Evolutionary conservation across 2,888 invertebrate genomes (phyloP).

Genomic region (Drosophila melanosoma): DNA sequence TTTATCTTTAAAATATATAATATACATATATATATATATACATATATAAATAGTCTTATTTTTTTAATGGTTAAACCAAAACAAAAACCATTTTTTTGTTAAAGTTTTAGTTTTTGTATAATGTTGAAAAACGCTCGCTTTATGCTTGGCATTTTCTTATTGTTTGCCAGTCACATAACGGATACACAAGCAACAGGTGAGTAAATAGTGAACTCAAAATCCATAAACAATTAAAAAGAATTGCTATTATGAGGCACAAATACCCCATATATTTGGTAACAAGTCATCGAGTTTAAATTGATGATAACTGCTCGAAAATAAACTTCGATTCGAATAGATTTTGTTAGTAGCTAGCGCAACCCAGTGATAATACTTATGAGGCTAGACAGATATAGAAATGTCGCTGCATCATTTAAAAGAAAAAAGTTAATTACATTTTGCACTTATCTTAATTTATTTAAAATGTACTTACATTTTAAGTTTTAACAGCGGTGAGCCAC

Average conservation of each 20-base stretch:
- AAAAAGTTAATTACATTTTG: slow-evolving; percentile 3
- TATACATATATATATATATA: not conserved
- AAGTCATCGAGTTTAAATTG: not conserved
- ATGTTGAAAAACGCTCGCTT: slow-evolving; percentile 62
- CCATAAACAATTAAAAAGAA: not conserved
- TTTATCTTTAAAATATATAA: not conserved
- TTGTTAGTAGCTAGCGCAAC: not conserved
- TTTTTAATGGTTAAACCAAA: slow-evolving; percentile 9
- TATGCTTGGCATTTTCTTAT: slow-evolving; percentile 54
- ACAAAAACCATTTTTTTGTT: slow-evolving; percentile 15
- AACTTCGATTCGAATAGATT: not conserved
- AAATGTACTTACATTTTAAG: not conserved
- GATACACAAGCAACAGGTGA: slow-evolving; percentile 68
- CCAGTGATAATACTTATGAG: not conserved
- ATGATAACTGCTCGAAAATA: not conserved
- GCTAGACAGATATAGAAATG: not conserved
- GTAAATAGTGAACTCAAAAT: slow-evolving; percentile 38
- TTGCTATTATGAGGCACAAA: not conserved
- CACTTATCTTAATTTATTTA: slow-evolving; percentile 8
- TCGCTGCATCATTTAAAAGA: not conserved
- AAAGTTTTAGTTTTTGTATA: slow-evolving; percentile 29
- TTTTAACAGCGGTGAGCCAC: not conserved
- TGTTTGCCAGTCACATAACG: slow-evolving; percentile 55
- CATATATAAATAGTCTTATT: no score
- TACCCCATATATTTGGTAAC: not conserved